A percentile compares a stretch with the other conserved stretches of the same genome.
These are phyloP conservation scores for Lanius collurio DNA, from an alignment of 2,113 vertebrate species.

Conservation along the genomic window DNA sequence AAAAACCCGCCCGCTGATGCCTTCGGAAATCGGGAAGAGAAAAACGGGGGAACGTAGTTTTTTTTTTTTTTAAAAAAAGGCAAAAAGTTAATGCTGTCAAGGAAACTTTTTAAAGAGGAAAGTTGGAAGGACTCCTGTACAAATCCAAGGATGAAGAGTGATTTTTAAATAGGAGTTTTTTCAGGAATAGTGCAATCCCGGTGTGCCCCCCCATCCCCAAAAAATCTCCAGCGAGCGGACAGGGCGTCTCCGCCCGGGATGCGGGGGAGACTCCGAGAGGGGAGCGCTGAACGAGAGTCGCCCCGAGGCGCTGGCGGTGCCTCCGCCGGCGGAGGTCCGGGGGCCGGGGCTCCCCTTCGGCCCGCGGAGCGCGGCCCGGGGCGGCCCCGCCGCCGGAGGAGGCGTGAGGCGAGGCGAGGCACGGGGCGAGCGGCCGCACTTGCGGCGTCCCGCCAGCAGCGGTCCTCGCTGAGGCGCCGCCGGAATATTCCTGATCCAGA, in stretches of 20 bases:
- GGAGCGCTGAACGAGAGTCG: not conserved
- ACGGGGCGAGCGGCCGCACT: not conserved
- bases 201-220: not conserved
- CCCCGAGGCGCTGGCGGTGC: not conserved
- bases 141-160: not conserved
- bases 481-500: slow-evolving; percentile 74
- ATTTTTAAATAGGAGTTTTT: not conserved
- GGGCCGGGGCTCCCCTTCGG: not conserved
- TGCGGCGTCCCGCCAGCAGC: slow-evolving; percentile 73
- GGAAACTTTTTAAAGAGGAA: slow-evolving; percentile 17
- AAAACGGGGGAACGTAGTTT: not conserved
- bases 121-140: not conserved
- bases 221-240: not conserved
- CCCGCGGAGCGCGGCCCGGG: not conserved
- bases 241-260: not conserved
- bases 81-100: not conserved
- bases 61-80: too few species aligned
- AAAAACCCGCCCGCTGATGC: not conserved
- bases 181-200: not conserved
- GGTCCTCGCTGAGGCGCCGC: slow-evolving; percentile 81
- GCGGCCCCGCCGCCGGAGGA: not conserved
- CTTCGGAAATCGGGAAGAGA: not conserved
- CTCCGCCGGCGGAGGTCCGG: not conserved
- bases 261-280: not conserved
- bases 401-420: not conserved